Evolutionary conservation across 1,140 invertebrate genomes (phyloP).

Genomic region (Sitobion miscanthi): DNA sequence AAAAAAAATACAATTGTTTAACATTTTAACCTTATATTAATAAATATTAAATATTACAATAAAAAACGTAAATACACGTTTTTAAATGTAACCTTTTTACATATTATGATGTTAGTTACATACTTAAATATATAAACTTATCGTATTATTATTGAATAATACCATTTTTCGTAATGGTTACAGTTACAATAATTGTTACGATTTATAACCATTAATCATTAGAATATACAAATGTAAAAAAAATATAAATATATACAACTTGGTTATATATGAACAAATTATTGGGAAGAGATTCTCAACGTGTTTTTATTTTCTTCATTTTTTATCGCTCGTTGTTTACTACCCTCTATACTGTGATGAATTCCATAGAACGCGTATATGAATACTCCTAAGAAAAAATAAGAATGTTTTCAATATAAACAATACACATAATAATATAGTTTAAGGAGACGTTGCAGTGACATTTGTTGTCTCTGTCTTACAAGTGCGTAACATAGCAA

Average conservation of each 20-base stretch:
- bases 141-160: background rate
- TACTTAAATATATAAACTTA: background rate
- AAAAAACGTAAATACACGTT: background rate
- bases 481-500: too few species aligned
- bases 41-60: background rate
- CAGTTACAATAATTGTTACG: background rate
- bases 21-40: background rate
- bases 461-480: too few species aligned
- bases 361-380: constrained; percentile 21
- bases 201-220: background rate
- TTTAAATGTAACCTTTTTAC: background rate
- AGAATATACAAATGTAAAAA: background rate
- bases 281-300: background rate
- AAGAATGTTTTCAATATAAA: background rate
- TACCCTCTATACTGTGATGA: constrained; percentile 13
- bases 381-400: background rate
- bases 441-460: background rate
- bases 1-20: background rate
- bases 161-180: background rate
- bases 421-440: background rate
- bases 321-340: background rate
- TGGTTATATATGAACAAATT: background rate
- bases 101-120: background rate
- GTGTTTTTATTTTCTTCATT: background rate
- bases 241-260: background rate